Base-by-base conservation (phyloP, 2,888 invertebrate genomes). In the Hoplodrina ambigua region DNA sequence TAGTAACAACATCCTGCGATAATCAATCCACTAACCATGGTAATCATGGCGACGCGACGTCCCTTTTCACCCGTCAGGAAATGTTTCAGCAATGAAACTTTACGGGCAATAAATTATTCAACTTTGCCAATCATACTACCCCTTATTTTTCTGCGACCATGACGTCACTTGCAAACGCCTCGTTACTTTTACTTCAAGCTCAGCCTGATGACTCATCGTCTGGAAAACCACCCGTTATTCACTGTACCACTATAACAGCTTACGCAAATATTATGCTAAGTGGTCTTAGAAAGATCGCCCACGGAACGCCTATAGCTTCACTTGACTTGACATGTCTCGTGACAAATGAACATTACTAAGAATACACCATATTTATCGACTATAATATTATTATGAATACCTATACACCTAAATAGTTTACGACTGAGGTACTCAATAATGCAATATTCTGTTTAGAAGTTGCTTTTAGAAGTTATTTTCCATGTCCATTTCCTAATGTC, bases 341-440 rank as follows among this genome's bases (percentile, higher is more conserved):
- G 70, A 69, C 76, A 76, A 76, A 76, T 75, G 63, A 59, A 63
- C 62, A 55, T 75, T 46, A 46, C n/a, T n/a, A 17, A 58, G 76
- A 75, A 74, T 63, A 59, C 44, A 46, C 19, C 17, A 20, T 59
- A 49, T 67, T 72, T 52, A 33, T 30, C 5, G 49, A 11, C 58
- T 59, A 57, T 55, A 52, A 19, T 41, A 52, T 53, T 8, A 37
- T n/a, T 57, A 46, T 49, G 25, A 46, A n/a, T 37, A 25, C 2
- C 25, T 25, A 25, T 37, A 17, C 1, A 8, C 2, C 10, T 56
- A 25, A n/a, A 41, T 15, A n/a, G 25, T 6, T 33, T 62, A 13
- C 13, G 11, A 15, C n/a, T 37, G 25, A 3, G 10, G 11, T 5
- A 33, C 15, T 44, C 20, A 69, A 46, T 70, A 46, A 37, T 19